Base-by-base conservation (phyloP, 2,888 invertebrate genomes). In the Zaprionus bogoriensis region DNA sequence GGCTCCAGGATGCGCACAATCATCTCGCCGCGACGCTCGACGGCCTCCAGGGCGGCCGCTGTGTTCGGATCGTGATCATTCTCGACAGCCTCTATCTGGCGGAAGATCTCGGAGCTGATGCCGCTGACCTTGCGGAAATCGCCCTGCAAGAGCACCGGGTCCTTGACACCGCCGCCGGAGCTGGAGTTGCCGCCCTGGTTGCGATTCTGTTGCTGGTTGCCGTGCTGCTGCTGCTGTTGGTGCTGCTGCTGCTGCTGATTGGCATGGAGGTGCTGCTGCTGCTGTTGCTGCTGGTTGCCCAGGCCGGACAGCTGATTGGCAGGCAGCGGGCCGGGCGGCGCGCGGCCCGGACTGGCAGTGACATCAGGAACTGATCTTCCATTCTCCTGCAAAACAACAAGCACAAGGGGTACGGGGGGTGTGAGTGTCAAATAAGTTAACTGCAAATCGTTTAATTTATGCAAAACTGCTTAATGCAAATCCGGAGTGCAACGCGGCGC, bases 101-200 rank as follows among this genome's bases (percentile, higher is more conserved):
- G 95, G 93, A 98, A 98, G 92, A 98, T 97, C 93, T 98, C 98
- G 90, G 96, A 96, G 92, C 97, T 97, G 89, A 98, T 98, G 89
- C 98, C 98, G 91, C 97, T 97, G 90, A 98, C 97, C 94, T 97
- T 98, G 89, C 97, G 94, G 93, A 98, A 98, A 92, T 98, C 97
- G 85, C 97, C 96, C 92, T 97, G 97, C 92, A 97, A 93, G 91
- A 96, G 94, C 93, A 95, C 95, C 79, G 94, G 94, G 87, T 95
- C 95, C 88, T 91, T 91, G 80, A 88, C 86, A 19, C 72, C 63
- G 30, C 71, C 94, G 53, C 72, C 38, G 53, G 61, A 61, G 39
- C 81, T 81, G 17, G 81, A 67, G 25, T 44, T 64, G 48, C 80
- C 76, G 28, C 76, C 45, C 42, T 76, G 77, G 19, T 77, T 67